A percentile compares a stretch with the other conserved stretches of the same genome.
These are phyloP conservation scores for Polylopha cassiicola DNA, from an alignment of 2,888 invertebrate genomes.

Conservation along the genomic window DNA sequence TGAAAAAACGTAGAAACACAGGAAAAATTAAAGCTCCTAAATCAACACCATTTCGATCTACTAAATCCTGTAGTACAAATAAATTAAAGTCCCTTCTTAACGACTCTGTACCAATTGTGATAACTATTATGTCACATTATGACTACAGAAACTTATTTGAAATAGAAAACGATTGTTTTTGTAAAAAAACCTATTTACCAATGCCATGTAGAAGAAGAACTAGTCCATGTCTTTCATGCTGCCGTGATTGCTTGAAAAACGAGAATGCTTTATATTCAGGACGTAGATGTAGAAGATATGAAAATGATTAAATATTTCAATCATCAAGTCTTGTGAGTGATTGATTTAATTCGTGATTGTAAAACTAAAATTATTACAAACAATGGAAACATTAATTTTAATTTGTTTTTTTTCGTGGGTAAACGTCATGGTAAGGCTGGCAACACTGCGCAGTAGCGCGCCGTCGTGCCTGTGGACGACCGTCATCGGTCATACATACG, in stretches of 20 bases:
- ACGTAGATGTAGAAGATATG: too few relatives aligned
- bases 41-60: not conserved
- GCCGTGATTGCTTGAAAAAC: too few relatives aligned
- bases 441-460: slow-evolving; percentile 60
- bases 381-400: slow-evolving; percentile 10
- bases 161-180: not conserved
- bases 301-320: too few relatives aligned
- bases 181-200: not conserved
- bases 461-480: slow-evolving; percentile 38
- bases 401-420: slow-evolving; percentile 23
- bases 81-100: not conserved
- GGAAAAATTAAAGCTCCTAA: not conserved
- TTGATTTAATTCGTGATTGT: too few relatives aligned
- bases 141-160: not conserved
- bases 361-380: slow-evolving; percentile 6
- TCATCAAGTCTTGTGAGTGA: too few relatives aligned
- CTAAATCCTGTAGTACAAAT: not conserved
- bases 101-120: not conserved
- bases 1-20: too few relatives aligned
- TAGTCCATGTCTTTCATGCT: too few relatives aligned
- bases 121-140: not conserved
- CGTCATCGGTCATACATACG: slow-evolving; percentile 30
- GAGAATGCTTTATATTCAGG: too few relatives aligned
- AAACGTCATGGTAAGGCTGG: slow-evolving; percentile 30
- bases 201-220: too few relatives aligned